phyloP scores from a whole-genome alignment of 2,113 vertebrate species.

The Mesoclemmys tuberculata region DNA sequence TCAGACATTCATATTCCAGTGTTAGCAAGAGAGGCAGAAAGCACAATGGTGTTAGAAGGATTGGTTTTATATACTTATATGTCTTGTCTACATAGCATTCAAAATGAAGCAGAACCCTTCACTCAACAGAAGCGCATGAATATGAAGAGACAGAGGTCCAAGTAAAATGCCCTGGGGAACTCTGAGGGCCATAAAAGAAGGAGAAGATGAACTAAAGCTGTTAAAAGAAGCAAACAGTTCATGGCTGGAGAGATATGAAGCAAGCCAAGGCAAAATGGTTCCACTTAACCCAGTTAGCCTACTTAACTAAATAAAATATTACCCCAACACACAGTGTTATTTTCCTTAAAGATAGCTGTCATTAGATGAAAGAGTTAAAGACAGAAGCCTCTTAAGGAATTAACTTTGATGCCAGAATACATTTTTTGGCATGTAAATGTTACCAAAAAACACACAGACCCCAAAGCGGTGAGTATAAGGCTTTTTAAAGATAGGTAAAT shows the following conservation, averaged over 20 bases:
- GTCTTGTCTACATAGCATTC: neutral
- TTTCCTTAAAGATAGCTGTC: conserved; percentile 12
- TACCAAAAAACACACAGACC: neutral
- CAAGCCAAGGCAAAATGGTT: conserved; percentile 22
- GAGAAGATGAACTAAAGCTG: neutral
- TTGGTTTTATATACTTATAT: neutral
- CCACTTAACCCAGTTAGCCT: conserved; percentile 64
- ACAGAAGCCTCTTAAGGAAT: conserved; percentile 61
- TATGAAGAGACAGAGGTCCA: conserved; percentile 30
- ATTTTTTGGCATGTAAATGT: conserved; percentile 59
- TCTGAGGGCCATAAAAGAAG: neutral
- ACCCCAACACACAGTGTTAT: neutral
- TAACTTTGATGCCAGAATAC: conserved; percentile 63
- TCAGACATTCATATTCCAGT: neutral
- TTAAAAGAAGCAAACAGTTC: neutral
- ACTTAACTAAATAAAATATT: conserved; percentile 47
- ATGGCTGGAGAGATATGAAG: conserved; percentile 6
- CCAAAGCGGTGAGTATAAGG: neutral
- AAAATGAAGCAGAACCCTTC: conserved; percentile 34
- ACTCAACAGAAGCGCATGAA: conserved; percentile 54
- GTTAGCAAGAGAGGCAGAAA: neutral
- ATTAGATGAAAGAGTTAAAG: conserved; percentile 70
- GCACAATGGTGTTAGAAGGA: neutral
- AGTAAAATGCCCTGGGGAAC: conserved; percentile 4
- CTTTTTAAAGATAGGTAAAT: conserved; percentile 78